Percentiles rank a stretch among this genome's conserved stretches.
Conservation (phyloP, 2,888 invertebrate genomes). For the Taenaris catops region DNA sequence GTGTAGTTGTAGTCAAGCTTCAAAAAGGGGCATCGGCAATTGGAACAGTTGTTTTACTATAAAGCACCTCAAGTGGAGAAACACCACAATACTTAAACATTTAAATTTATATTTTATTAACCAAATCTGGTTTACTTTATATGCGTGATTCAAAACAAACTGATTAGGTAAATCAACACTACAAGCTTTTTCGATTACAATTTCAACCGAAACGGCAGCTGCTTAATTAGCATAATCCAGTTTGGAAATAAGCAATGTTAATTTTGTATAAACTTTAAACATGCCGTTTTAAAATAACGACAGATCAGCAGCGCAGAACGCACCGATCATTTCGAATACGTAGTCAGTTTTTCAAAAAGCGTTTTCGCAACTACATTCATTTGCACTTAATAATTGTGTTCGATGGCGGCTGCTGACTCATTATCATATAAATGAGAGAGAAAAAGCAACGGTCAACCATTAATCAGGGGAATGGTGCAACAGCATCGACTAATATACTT, state of each 20-base stretch:
- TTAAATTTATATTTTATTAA: conserved; percentile 20
- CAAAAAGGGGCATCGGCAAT: too few species aligned
- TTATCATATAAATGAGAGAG: conserved; percentile 77
- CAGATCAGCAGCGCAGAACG: conserved; percentile 32
- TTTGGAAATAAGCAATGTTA: conserved; percentile 52
- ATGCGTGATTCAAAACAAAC: conserved; percentile 43
- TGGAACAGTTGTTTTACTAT: too few species aligned
- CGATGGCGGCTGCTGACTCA: conserved; percentile 61
- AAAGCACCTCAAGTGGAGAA: too few species aligned
- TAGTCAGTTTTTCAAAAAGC: conserved; percentile 46
- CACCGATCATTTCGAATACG: conserved; percentile 36
- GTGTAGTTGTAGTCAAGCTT: too few species aligned
- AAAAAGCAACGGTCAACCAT: conserved; percentile 69
- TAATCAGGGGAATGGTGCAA: conserved; percentile 73
- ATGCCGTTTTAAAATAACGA: conserved; percentile 38
- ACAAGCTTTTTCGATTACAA: conserved; percentile 51
- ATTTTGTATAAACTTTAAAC: conserved; percentile 50
- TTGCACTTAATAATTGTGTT: conserved; percentile 70
- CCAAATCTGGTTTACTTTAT: conserved; percentile 28
- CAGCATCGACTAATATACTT: conserved; percentile 76
- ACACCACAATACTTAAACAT: too few species aligned
- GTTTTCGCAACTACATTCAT: conserved; percentile 56
- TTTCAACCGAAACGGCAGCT: conserved; percentile 46
- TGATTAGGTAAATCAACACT: conserved; percentile 59
- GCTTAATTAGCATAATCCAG: conserved; percentile 57